Conservation (phyloP, 1,140 invertebrate species). For the Lutraria rhynchaena region DNA sequence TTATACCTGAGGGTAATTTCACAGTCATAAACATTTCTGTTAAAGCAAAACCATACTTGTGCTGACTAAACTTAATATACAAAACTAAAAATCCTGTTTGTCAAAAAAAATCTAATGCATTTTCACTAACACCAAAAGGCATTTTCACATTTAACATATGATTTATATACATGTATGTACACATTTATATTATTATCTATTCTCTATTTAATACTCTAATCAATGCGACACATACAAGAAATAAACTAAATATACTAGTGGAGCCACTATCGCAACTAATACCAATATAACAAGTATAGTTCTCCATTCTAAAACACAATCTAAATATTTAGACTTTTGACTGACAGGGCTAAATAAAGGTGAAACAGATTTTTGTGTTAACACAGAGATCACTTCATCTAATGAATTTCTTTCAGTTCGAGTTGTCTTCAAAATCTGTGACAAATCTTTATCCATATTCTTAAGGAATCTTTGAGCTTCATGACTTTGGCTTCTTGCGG, state of each 20-base stretch:
- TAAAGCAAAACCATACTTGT: too few species aligned
- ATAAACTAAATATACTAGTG: conserved; percentile 34
- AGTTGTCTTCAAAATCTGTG: conserved; percentile 66
- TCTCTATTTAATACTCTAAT: too few species aligned
- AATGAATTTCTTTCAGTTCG: conserved; percentile 65
- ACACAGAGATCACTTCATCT: conserved; percentile 72
- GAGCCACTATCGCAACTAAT: conserved; percentile 62
- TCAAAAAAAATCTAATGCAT: too few species aligned
- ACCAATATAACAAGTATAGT: conserved; percentile 58
- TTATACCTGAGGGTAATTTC: too few species aligned
- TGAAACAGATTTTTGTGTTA: conserved; percentile 72
- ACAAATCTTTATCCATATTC: conserved; percentile 76
- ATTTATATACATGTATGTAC: too few species aligned
- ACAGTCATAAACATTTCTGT: too few species aligned
- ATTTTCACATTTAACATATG: too few species aligned
- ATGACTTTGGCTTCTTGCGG: conserved; percentile 62
- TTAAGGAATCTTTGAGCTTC: conserved; percentile 72
- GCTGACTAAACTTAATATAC: too few species aligned
- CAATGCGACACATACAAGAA: too few species aligned
- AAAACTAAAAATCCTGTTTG: too few species aligned
- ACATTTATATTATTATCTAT: too few species aligned
- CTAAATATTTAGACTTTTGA: conserved; percentile 57
- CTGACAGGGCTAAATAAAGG: conserved; percentile 58
- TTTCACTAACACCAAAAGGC: too few species aligned
- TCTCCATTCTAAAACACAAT: conserved; percentile 69